Base-by-base conservation (phyloP, 23 tunicate species). In the Styela clava region DNA sequence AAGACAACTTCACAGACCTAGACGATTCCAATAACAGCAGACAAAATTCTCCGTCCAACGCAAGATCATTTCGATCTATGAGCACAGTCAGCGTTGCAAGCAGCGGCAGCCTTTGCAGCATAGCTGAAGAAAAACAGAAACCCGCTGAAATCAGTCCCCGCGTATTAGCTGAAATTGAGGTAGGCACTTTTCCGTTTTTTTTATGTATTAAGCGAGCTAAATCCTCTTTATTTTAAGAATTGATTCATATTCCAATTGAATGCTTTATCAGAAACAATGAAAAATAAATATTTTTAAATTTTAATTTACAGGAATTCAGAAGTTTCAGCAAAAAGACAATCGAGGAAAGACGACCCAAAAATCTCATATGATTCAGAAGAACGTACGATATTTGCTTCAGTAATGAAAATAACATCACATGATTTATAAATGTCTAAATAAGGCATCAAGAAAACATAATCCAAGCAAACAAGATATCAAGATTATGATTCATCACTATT, bases 141-240 rank as follows among this genome's bases (percentile, higher is more conserved):
- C 33, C 81, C 16, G 0, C 1, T 9, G 67, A 76, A n/a, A 29
- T 76, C 19, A 37, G 62, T 21, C 81, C 81, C 21, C 35, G 27
- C 1, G 33, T 76, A 21, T 56, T 76, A 21, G 81, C 81, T 52
- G 81, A 76, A 76, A 76, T 76, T 76, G 81, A 76, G 81, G 81
- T 76, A 44, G 44, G 79, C 79, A 74, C n/a, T n/a, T n/a, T n/a
- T n/a, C n/a, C n/a, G n/a, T n/a, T n/a, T n/a, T n/a, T n/a, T n/a
- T n/a, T n/a, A n/a, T n/a, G n/a, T n/a, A n/a, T n/a, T n/a, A n/a
- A n/a, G n/a, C n/a, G n/a, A n/a, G n/a, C n/a, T n/a, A n/a, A n/a
- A n/a, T n/a, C n/a, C n/a, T n/a, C n/a, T n/a, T n/a, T n/a, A n/a
- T n/a, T n/a, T n/a, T n/a, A n/a, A n/a, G n/a, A n/a, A n/a, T n/a